Conservation (phyloP, 2,888 invertebrate genomes). For the Dioctria linearis region DNA sequence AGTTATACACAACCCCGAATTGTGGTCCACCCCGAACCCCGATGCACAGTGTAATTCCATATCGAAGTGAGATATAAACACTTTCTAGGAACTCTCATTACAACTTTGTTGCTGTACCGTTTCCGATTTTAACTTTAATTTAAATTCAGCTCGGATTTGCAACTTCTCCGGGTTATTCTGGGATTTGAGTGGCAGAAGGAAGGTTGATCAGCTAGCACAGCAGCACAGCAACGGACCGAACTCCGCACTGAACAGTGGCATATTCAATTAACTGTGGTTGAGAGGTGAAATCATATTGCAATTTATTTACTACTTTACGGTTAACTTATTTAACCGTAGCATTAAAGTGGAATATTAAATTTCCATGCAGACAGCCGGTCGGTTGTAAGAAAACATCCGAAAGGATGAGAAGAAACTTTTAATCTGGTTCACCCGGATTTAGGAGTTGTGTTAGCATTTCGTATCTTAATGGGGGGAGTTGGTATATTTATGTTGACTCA, state of each 20-base stretch:
- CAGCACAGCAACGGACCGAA: background rate
- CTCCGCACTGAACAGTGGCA: background rate
- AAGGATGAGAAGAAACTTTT: background rate
- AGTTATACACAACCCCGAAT: constrained; percentile 19
- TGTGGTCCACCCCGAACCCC: background rate
- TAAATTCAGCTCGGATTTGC: constrained; percentile 29
- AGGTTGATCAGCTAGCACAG: background rate
- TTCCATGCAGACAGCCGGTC: background rate
- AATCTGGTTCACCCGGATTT: no score
- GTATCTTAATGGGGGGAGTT: no score
- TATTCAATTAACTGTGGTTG: constrained; percentile 36
- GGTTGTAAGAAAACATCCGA: background rate
- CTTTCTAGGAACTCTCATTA: constrained; percentile 26
- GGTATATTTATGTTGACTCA: no score
- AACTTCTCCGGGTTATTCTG: constrained; percentile 4
- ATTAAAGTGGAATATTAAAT: constrained; percentile 23
- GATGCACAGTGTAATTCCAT: constrained; percentile 11
- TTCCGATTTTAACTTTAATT: constrained; percentile 38
- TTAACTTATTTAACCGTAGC: constrained; percentile 20
- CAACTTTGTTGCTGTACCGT: constrained; percentile 27
- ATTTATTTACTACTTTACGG: constrained; percentile 34
- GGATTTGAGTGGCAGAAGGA: background rate
- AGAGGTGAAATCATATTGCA: constrained; percentile 42
- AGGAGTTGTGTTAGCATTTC: no score
- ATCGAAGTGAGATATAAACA: constrained; percentile 30